Evolutionary conservation across 2,888 invertebrate species (phyloP).

Genomic region (Arrhopalites spinosus): DNA sequence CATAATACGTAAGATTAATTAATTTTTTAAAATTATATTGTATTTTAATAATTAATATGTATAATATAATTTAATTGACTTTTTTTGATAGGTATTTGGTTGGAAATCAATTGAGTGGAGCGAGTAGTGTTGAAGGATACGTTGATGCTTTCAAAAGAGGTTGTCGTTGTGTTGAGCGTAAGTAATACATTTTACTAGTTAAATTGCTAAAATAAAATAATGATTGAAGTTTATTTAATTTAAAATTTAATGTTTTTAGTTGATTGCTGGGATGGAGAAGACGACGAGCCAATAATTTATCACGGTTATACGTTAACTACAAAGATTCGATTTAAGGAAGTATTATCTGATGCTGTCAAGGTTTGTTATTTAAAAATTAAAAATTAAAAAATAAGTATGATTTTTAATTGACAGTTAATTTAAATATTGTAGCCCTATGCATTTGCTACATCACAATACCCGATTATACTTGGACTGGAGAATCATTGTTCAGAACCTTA

Average conservation of each 20-base stretch:
- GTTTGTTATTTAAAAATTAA: too few species aligned
- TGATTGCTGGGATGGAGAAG: constrained; percentile 67
- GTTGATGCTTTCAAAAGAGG: constrained; percentile 65
- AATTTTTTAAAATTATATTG: too few species aligned
- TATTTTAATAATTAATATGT: too few species aligned
- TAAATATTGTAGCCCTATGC: constrained; percentile 62
- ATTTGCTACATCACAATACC: constrained; percentile 61
- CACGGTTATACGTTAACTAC: constrained; percentile 64
- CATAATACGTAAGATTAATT: constrained; percentile 63
- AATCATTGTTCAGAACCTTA: constrained; percentile 62
- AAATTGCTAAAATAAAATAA: too few species aligned
- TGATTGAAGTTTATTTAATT: too few species aligned
- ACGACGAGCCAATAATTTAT: constrained; percentile 65
- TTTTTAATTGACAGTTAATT: too few species aligned
- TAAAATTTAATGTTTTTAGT: constrained; percentile 57
- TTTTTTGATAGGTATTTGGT: constrained; percentile 60
- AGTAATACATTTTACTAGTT: too few species aligned
- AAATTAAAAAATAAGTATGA: too few species aligned
- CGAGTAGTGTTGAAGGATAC: constrained; percentile 68
- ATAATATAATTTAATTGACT: too few species aligned
- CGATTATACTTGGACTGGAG: constrained; percentile 63
- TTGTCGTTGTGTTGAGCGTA: constrained; percentile 64
- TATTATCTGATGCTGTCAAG: constrained; percentile 61
- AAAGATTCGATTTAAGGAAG: constrained; percentile 61
- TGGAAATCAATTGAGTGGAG: constrained; percentile 66